phyloP scores from a whole-genome alignment of 2,797 vertebrate genomes.

The Argyrosomus regius region DNA sequence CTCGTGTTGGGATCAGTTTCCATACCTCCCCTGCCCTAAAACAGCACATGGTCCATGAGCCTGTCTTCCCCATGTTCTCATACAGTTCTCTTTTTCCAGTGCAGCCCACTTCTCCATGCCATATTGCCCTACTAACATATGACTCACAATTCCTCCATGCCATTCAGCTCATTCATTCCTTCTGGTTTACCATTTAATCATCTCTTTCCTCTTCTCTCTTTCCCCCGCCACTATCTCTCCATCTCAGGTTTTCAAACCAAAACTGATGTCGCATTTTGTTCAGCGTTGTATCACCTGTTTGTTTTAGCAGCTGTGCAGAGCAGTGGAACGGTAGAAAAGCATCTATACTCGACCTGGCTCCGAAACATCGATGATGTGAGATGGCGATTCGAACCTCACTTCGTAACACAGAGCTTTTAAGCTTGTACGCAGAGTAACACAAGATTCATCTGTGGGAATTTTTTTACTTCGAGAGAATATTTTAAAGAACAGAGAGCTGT shows the following conservation, averaged over 20 bases:
- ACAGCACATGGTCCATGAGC: constrained; percentile 20
- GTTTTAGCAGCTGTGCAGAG: background rate
- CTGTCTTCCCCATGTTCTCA: constrained; percentile 25
- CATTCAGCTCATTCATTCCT: constrained; percentile 30
- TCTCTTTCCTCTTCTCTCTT: background rate
- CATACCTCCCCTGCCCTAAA: constrained; percentile 30
- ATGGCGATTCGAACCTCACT: background rate
- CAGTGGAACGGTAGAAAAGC: background rate
- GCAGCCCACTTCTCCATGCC: constrained; percentile 24
- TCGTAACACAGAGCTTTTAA: background rate
- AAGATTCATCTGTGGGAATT: background rate
- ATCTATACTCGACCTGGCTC: background rate
- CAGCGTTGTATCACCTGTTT: background rate
- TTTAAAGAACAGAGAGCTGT: background rate
- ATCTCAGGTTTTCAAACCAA: background rate
- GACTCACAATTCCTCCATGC: constrained; percentile 36
- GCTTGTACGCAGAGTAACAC: background rate
- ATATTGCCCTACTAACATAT: constrained; percentile 28
- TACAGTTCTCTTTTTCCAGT: constrained; percentile 34
- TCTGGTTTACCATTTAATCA: constrained; percentile 8
- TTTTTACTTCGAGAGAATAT: background rate
- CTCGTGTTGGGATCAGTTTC: constrained; percentile 32
- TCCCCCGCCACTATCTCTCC: background rate
- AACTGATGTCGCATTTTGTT: background rate
- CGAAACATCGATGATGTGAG: background rate